Base-by-base conservation (phyloP, 2,797 vertebrate genomes). In the Amblyraja radiata region DNA sequence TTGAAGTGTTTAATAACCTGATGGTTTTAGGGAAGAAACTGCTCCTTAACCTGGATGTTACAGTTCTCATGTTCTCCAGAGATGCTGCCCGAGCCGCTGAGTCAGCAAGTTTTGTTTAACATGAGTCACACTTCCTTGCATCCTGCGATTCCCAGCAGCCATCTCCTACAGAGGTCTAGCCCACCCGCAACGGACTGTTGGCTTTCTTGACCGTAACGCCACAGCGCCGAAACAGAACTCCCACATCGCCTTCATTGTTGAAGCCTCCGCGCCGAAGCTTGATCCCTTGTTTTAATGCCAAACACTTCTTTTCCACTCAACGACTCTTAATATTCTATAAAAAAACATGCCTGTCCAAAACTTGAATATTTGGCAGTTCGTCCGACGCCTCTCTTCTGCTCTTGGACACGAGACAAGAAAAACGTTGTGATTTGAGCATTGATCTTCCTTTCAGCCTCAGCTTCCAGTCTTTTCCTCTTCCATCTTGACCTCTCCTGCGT, bases 401-500 rank as follows among this genome's bases (percentile, higher is more conserved):
- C 23, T 54, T 84, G 81, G 81, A 84, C 84, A 28, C 46, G 25
- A 84, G 54, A 61, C 81, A 84, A 84, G 81, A 84, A 84, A 84
- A 61, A 84, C 81, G 54, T 54, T 84, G 81, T 5, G 54, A 84
- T 54, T 84, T 61, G 54, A 61, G 46, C 54, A 84, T 84, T 84
- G n/a, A 23, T 84, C 81, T 11, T 84, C 81, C 81, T 54, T 61
- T 84, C 46, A 54, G 58, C 23, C 58, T 28, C 23, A 58, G 46
- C 7, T 83, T 58, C 80, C 80, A 58, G 21, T 58, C 46, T 54
- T 83, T 83, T 80, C 25, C 25, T 83, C 28, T 54, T 58, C 46
- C 46, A 58, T 83, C 80, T 8, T 11, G 28, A 83, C 21, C 80
- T 83, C 25, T 25, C 46, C 5, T 16, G 7, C 21, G 6, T 1